Evolutionary conservation across 2,113 vertebrate genomes (phyloP).

Genomic region (Hirundichthys speculiger): DNA sequence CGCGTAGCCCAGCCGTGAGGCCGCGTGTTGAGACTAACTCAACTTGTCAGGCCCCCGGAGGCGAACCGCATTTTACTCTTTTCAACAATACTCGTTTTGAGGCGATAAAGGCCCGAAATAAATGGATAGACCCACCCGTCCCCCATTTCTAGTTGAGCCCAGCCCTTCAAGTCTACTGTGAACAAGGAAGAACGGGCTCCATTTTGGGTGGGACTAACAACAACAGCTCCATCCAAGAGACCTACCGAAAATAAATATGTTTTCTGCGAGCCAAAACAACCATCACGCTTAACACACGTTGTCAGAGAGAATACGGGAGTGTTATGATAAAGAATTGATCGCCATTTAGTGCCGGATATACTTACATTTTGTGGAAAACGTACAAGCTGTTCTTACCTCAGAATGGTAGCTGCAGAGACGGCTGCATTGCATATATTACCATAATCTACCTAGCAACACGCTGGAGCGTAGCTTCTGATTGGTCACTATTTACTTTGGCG

Average conservation of each 20-base stretch:
- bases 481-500: slow-evolving; percentile 46
- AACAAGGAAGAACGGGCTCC: slow-evolving; percentile 84
- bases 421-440: slow-evolving; percentile 85
- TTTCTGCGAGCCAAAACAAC: slow-evolving; percentile 13
- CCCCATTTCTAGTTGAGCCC: slow-evolving; percentile 79
- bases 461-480: slow-evolving; percentile 57
- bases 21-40: slow-evolving; percentile 32
- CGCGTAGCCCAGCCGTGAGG: slow-evolving; percentile 31
- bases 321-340: slow-evolving; percentile 36
- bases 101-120: slow-evolving; percentile 24
- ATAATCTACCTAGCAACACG: slow-evolving; percentile 89
- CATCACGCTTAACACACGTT: slow-evolving; percentile 20
- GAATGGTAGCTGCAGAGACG: slow-evolving; percentile 93
- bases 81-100: background rate
- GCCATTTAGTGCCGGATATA: slow-evolving; percentile 59
- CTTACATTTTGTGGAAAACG: slow-evolving; percentile 75
- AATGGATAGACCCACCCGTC: slow-evolving; percentile 74
- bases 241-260: slow-evolving; percentile 46
- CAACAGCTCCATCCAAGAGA: slow-evolving; percentile 78
- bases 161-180: slow-evolving; percentile 75
- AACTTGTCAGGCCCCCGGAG: slow-evolving; percentile 1
- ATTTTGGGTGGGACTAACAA: slow-evolving; percentile 93
- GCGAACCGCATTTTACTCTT: background rate
- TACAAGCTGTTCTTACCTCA: slow-evolving; percentile 89
- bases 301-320: slow-evolving; percentile 32